A percentile compares a stretch with the other conserved stretches of the same genome.
phyloP scores from a whole-genome alignment of 2,888 invertebrate species.

The Hemaris fuciformis region DNA sequence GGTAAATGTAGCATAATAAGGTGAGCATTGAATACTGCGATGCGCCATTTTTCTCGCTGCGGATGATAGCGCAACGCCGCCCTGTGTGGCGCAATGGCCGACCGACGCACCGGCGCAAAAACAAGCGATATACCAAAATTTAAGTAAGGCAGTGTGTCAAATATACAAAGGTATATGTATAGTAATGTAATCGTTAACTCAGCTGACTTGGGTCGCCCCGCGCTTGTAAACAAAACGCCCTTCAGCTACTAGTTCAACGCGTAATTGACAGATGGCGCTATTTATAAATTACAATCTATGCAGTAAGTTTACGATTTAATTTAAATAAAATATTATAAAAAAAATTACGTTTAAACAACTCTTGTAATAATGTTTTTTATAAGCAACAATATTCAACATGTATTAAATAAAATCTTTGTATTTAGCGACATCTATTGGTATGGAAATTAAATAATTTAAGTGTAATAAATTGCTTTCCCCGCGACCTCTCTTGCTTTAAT shows the following conservation, averaged over 20 bases:
- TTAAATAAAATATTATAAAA: neutral
- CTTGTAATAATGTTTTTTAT: neutral
- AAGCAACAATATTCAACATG: neutral
- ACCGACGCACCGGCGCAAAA: conserved; percentile 9
- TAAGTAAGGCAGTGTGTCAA: conserved; percentile 13
- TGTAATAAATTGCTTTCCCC: neutral
- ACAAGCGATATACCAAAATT: conserved; percentile 8
- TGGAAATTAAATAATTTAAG: neutral
- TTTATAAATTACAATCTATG: neutral
- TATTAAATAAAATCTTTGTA: neutral
- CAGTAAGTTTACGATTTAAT: neutral
- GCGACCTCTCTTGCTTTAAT: too few relatives aligned
- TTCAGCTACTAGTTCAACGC: neutral
- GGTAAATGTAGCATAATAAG: neutral
- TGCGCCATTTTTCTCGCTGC: neutral
- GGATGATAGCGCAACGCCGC: neutral
- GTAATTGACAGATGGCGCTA: neutral
- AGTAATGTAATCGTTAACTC: conserved; percentile 2
- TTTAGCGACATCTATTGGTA: neutral
- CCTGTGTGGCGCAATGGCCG: neutral
- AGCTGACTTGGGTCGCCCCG: conserved; percentile 1
- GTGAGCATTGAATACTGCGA: neutral
- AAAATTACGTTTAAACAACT: neutral
- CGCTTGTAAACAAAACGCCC: conserved; percentile 8
- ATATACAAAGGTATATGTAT: conserved; percentile 1